Base-by-base conservation (phyloP, 1,140 invertebrate species). In the Augochlora pura region DNA sequence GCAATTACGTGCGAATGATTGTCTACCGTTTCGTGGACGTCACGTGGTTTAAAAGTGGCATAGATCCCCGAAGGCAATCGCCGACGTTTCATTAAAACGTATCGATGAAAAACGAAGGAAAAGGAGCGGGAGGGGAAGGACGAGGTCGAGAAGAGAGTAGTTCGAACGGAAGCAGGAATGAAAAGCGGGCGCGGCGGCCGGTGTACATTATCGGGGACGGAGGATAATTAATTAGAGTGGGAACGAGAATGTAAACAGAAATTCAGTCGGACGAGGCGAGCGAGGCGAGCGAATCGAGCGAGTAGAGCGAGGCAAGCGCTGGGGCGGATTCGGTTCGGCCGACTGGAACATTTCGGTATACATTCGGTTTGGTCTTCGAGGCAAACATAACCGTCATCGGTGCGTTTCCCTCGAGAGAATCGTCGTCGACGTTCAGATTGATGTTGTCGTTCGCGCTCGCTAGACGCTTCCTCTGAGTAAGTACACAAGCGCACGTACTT, bases 171-270 rank as follows among this genome's bases (percentile, higher is more conserved):
- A n/a, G n/a, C 32, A 23, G 52, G 39, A 39, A 32, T 49, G 63
- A 63, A 64, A 65, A 73, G 70, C 74, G 67, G 82, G 62, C 79
- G 66, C 79, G 63, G 75, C 49, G 67, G 57, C 32, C 49, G 52
- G 46, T 27, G 71, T 73, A 77, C 72, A 80, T 86, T 86, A 89
- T 88, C 77, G 80, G 75, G 81, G 72, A 81, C 65, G 78, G 80
- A 67, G 62, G 67, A 85, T 89, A 90, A 90, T 90, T 89, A 90
- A 90, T 90, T 90, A 81, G 83, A 90, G 88, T 90, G 87, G 84
- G 69, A 71, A 77, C 49, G 74, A 52, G n/a, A 66, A 79, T 72
- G 84, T 80, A 89, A 89, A 89, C 72, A 84, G 65, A 79, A 63
- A 57, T 86, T 74, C 66, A 57, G 78, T 71, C 65, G 81, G 62